These are phyloP conservation scores for Toxostoma redivivum DNA, from an alignment of 2,113 vertebrate species.

Conservation along the genomic window DNA sequence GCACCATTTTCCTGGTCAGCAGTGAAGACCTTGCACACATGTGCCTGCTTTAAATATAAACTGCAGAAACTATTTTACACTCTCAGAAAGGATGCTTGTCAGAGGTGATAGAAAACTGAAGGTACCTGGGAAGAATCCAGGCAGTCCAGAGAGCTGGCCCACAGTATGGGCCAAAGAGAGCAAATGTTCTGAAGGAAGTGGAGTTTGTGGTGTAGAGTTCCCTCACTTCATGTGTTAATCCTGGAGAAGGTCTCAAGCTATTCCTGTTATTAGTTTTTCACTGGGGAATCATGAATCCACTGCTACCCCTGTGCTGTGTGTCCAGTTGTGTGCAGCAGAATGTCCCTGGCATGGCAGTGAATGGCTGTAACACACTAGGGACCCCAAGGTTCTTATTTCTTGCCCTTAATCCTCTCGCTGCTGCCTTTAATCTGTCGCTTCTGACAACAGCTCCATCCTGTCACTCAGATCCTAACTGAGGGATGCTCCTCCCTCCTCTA, in stretches of 20 bases:
- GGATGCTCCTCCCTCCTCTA: not conserved
- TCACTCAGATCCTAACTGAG: not conserved
- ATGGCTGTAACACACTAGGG: not conserved
- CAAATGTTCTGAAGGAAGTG: not conserved
- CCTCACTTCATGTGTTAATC: not conserved
- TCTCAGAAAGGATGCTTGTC: not conserved
- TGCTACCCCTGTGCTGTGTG: not conserved
- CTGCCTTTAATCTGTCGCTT: not conserved
- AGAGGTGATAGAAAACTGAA: not conserved
- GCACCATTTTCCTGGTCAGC: not conserved
- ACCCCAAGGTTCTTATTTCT: not conserved
- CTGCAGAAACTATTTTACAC: not conserved
- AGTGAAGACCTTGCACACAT: not conserved
- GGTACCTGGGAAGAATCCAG: not conserved
- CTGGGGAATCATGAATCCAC: not conserved
- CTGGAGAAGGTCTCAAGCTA: not conserved
- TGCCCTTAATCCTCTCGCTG: not conserved
- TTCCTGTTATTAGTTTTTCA: not conserved
- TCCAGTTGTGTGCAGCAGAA: not conserved
- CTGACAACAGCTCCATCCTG: not conserved
- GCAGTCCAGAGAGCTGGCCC: not conserved
- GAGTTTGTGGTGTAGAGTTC: not conserved
- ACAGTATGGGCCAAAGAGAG: not conserved
- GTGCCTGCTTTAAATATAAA: not conserved
- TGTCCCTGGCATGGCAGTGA: accelerated